Evolutionary conservation across 23 tunicate genomes (phyloP).

Genomic region (Ascidia mentula): DNA sequence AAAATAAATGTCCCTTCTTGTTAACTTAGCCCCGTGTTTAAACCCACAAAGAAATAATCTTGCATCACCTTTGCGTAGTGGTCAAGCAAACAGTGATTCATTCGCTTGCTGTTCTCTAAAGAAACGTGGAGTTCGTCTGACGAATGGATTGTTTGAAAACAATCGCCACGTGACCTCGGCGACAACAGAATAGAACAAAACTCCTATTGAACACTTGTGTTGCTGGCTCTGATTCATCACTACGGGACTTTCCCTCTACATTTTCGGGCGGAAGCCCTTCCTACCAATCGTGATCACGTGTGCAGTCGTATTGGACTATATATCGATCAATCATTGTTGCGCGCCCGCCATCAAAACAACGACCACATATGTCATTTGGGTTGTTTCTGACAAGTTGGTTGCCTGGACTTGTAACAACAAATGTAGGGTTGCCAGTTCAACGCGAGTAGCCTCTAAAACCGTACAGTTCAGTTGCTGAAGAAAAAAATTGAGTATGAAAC

Average conservation of each 20-base stretch:
- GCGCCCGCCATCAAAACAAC: neutral
- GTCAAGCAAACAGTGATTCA: conserved; percentile 4
- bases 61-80: neutral
- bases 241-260: neutral
- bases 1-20: neutral
- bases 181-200: neutral
- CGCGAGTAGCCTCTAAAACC: no score
- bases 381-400: neutral
- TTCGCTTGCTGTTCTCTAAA: neutral
- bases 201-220: neutral
- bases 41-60: neutral
- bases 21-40: neutral
- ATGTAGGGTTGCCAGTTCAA: no score
- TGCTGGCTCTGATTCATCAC: neutral
- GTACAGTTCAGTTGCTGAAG: no score
- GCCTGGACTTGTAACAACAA: neutral
- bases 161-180: neutral
- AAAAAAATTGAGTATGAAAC: no score
- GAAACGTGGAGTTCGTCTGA: no score
- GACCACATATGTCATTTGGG: neutral
- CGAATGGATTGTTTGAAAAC: no score
- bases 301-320: neutral
- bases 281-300: neutral
- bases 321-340: conserved; percentile 2
- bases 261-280: no score